Evolutionary conservation across 1,140 invertebrate genomes (phyloP).

Genomic region (Cydia splendana): DNA sequence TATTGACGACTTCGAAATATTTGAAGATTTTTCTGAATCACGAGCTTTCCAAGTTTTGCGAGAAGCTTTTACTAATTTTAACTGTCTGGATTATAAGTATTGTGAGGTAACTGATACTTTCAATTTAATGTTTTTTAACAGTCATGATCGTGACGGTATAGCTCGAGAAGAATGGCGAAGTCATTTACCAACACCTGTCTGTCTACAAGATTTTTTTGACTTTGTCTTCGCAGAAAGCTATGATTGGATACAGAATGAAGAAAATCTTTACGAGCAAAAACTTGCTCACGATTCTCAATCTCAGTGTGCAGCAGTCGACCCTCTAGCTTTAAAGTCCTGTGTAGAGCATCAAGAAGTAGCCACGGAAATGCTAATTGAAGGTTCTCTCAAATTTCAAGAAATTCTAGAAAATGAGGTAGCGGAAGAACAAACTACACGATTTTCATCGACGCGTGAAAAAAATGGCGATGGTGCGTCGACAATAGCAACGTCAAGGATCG

Average conservation of each 20-base stretch:
- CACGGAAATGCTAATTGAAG: slow-evolving; percentile 65
- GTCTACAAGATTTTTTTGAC: slow-evolving; percentile 80
- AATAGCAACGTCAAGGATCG: slow-evolving; percentile 42
- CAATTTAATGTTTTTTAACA: slow-evolving; percentile 72
- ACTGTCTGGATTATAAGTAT: slow-evolving; percentile 72
- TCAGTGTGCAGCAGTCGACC: slow-evolving; percentile 46
- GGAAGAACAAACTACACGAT: slow-evolving; percentile 48
- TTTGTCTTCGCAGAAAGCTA: slow-evolving; percentile 77
- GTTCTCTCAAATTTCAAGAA: slow-evolving; percentile 70
- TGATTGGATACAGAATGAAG: slow-evolving; percentile 76
- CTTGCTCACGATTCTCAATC: slow-evolving; percentile 49
- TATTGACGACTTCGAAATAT: slow-evolving; percentile 70
- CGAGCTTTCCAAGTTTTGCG: slow-evolving; percentile 57
- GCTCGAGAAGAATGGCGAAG: slow-evolving; percentile 63
- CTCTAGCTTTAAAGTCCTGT: slow-evolving; percentile 49
- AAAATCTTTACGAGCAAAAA: slow-evolving; percentile 64
- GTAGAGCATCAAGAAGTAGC: slow-evolving; percentile 55
- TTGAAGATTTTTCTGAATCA: slow-evolving; percentile 67
- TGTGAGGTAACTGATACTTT: slow-evolving; percentile 70
- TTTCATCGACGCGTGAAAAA: slow-evolving; percentile 21
- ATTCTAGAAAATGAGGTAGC: slow-evolving; percentile 43
- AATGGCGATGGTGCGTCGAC: slow-evolving; percentile 19
- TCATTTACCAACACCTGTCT: slow-evolving; percentile 76
- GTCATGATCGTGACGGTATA: slow-evolving; percentile 58
- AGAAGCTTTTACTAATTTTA: slow-evolving; percentile 70